A percentile compares a stretch with the other conserved stretches of the same genome.
Evolutionary conservation across 2,113 vertebrate genomes (phyloP).

Genomic region (Promerops cafer): DNA sequence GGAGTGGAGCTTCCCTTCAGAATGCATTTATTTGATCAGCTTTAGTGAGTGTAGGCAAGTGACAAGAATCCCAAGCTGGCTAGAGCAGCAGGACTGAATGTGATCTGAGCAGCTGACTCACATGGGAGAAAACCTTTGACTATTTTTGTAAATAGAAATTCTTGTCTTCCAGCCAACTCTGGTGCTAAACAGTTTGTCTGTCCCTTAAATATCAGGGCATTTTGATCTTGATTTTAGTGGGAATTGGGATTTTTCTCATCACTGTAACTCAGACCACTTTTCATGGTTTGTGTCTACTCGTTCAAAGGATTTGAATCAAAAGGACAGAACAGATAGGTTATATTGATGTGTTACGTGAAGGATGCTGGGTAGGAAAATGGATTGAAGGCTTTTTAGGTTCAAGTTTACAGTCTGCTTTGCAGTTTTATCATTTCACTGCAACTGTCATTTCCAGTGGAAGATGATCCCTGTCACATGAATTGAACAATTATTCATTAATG

Average conservation of each 20-base stretch:
- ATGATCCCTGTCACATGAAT: slow-evolving; percentile 1
- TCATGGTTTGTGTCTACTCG: neutral
- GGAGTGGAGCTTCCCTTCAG: neutral
- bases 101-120: neutral
- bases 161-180: neutral
- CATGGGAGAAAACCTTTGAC: neutral
- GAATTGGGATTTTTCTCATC: neutral
- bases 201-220: neutral
- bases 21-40: neutral
- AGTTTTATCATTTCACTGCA: neutral
- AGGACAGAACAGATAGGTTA: neutral
- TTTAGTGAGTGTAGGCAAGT: neutral
- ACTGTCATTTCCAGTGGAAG: slow-evolving; percentile 1
- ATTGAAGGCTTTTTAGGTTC: neutral
- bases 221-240: neutral
- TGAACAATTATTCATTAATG: slow-evolving; percentile 30
- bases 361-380: neutral
- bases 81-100: neutral
- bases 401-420: neutral
- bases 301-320: neutral
- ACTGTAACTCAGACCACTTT: neutral
- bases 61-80: neutral
- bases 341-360: neutral
- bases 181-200: neutral
- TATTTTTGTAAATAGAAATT: neutral